Base-by-base conservation (phyloP, 2,113 vertebrate genomes). In the Petrocephalus zakoni region DNA sequence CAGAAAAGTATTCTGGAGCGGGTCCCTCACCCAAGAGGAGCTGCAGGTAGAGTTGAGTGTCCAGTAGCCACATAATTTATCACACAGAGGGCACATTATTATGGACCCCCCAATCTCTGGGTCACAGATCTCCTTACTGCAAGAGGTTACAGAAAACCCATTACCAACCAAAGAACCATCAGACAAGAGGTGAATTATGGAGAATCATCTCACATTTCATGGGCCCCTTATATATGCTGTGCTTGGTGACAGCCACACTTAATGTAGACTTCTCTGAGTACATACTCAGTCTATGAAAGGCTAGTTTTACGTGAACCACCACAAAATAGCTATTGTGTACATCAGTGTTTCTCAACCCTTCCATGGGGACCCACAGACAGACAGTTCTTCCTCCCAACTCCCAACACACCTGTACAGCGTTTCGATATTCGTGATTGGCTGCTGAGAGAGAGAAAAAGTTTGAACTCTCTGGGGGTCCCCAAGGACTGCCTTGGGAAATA, bases 61-160 rank as follows among this genome's bases (percentile, higher is more conserved):
- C 98, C 98, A 99, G 91, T 96, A 99, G 22, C 96, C 95, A 58
- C 98, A 99, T 2, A 96, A 94, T 83, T 87, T 87, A 91, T 99
- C 98, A 94, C 98, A 99, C 5, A 99, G 96, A 0, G 98, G 98
- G 87, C 98, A 99, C 98, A 99, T 99, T 92, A 98, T 92, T 88
- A 99, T 98, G 29, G 92, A 94, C 55, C 98, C 98, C 46, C 98
- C 98, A 86, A 98, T 95, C 0, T 86, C 0, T 19, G 94, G 86
- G 88, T 97, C 91, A 92, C 98, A 99, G 92, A 98, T 98, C 93
- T 99, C 98, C 93, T 93, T 93, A 94, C 98, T 99, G 46, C 55
- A 90, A 34, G 37, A 15, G 87, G 15, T 42, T 25, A 47, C 55
- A 5, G 1, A 1, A 15, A 52, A 85, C 0, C 51, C 4, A 21